phyloP scores from a whole-genome alignment of 2,797 vertebrate genomes.

The Myotis daubentonii region DNA sequence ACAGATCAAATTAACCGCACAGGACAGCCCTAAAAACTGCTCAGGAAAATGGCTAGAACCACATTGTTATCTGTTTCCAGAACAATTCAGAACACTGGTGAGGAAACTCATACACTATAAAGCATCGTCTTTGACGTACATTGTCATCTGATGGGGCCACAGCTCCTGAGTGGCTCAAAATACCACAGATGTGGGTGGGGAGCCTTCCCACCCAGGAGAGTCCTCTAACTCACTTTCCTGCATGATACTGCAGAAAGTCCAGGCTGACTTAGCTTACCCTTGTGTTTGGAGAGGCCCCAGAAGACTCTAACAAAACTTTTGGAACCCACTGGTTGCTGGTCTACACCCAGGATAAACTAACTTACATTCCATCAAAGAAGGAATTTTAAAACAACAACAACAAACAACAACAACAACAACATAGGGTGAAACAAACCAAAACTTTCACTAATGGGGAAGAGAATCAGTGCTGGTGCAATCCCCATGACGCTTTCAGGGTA shows the following conservation, averaged over 20 bases:
- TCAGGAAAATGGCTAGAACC: constrained; percentile 75
- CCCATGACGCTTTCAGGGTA: neutral
- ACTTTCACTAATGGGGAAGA: neutral
- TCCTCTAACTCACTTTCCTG: constrained; percentile 20
- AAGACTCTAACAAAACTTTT: neutral
- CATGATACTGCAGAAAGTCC: neutral
- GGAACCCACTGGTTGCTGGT: neutral
- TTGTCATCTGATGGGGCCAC: constrained; percentile 54
- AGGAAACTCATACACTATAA: constrained; percentile 58
- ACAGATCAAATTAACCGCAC: constrained; percentile 74
- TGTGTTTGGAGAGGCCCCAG: neutral
- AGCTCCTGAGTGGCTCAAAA: constrained; percentile 59
- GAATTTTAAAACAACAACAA: neutral
- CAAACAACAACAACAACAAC: neutral
- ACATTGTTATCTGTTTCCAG: constrained; percentile 79
- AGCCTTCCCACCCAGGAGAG: constrained; percentile 2
- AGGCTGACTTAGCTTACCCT: neutral
- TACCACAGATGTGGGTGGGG: constrained; percentile 67
- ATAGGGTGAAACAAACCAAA: neutral
- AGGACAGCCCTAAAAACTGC: constrained; percentile 64
- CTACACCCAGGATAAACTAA: neutral
- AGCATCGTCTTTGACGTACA: constrained; percentile 57
- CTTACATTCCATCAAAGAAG: neutral
- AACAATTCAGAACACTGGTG: constrained; percentile 53
- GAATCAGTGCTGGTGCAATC: neutral